Conservation (phyloP, 1,140 invertebrate species). For the Metopolophium dirhodum region DNA sequence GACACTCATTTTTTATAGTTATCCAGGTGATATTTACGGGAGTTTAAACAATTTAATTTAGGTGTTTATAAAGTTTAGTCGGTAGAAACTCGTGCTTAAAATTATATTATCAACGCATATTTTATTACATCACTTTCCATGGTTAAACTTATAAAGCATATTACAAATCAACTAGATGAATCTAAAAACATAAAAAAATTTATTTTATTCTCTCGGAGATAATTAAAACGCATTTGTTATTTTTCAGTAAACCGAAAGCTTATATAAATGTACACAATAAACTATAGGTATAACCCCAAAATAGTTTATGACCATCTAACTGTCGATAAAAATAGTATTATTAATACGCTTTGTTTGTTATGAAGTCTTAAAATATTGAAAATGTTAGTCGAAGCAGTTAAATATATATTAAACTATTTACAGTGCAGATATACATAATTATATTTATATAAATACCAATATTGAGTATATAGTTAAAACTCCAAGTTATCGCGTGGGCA, state of each 20-base stretch:
- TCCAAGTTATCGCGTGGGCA: neutral
- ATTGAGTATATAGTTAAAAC: neutral
- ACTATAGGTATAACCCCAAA: neutral
- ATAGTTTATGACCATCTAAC: neutral
- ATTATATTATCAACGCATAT: neutral
- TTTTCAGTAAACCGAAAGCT: neutral
- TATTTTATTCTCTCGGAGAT: neutral
- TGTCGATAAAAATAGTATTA: neutral
- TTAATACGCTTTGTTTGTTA: neutral
- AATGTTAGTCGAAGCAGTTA: neutral
- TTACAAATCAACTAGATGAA: neutral
- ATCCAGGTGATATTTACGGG: neutral
- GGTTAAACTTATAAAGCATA: neutral
- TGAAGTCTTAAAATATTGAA: neutral
- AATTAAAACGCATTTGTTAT: neutral
- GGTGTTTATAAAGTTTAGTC: neutral
- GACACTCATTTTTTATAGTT: conserved; percentile 2
- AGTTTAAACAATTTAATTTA: conserved; percentile 24
- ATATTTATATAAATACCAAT: neutral
- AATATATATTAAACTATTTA: neutral
- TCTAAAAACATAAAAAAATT: neutral
- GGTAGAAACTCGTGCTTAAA: neutral
- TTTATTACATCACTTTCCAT: neutral
- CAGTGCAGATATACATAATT: neutral
- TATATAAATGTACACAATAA: neutral